Percentiles rank a stretch among this genome's conserved stretches.
phyloP scores from a whole-genome alignment of 2,888 invertebrate species.

The Branchellion lobata region DNA sequence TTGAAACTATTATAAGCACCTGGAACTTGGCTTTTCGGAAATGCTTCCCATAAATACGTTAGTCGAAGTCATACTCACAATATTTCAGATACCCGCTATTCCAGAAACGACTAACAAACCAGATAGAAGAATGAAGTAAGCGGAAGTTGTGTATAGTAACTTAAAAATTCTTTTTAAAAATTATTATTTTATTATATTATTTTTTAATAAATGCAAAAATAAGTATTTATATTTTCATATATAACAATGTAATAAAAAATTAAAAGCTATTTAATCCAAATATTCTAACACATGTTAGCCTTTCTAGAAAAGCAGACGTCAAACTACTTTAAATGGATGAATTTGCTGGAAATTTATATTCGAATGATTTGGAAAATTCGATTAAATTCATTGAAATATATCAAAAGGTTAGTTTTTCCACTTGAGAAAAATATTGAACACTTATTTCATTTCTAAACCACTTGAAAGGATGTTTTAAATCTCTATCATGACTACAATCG shows the following conservation, averaged over 20 bases:
- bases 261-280: too few species aligned
- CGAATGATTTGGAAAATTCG: too few species aligned
- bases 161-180: not conserved
- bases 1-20: not conserved
- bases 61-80: conserved; percentile 32
- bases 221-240: not conserved
- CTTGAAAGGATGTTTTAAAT: conserved; percentile 14
- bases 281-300: too few species aligned
- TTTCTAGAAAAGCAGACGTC: too few species aligned
- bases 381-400: not conserved
- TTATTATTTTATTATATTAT: not conserved
- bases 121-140: not conserved
- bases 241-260: too few species aligned
- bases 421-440: not conserved
- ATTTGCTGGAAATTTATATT: too few species aligned
- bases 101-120: not conserved
- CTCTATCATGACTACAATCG: conserved; percentile 16
- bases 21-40: conserved; percentile 33
- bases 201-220: not conserved
- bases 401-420: not conserved
- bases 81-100: too few species aligned
- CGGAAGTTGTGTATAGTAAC: conserved; percentile 9
- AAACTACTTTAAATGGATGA: too few species aligned
- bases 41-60: conserved; percentile 24
- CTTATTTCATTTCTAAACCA: not conserved